Evolutionary conservation across 2,113 vertebrate genomes (phyloP).

Genomic region (Bambusicola thoracicus): DNA sequence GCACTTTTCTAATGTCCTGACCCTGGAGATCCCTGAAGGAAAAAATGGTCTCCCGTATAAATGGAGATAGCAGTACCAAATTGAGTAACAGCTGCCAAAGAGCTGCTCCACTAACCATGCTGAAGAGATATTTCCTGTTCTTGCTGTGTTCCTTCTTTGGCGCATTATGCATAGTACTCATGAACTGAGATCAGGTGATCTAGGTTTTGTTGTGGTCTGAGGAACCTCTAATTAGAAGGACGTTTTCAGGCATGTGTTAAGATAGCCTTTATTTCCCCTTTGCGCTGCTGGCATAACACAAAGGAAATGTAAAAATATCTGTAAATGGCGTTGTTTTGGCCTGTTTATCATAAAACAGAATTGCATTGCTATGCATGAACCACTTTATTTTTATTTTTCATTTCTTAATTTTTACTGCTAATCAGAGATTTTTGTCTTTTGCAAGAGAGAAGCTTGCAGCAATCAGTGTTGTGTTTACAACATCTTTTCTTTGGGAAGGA

Average conservation of each 20-base stretch:
- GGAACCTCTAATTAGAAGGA: neutral
- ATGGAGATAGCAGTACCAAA: constrained; percentile 40
- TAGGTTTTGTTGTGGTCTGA: neutral
- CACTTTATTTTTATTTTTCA: constrained; percentile 39
- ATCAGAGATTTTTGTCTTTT: constrained; percentile 67
- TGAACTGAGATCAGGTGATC: neutral
- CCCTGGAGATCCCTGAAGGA: constrained; percentile 1
- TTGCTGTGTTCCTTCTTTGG: constrained; percentile 36
- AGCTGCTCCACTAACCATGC: constrained; percentile 36
- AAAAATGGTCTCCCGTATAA: neutral
- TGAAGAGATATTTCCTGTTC: constrained; percentile 12
- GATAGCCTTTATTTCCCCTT: neutral
- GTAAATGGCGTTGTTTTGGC: constrained; percentile 35
- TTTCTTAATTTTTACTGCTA: constrained; percentile 24
- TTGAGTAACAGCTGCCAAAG: constrained; percentile 49
- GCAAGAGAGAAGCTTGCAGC: constrained; percentile 10
- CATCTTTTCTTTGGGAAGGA: constrained; percentile 16
- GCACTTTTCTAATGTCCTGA: neutral
- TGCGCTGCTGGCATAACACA: neutral
- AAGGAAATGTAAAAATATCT: constrained; percentile 39
- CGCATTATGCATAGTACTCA: neutral
- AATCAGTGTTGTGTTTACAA: constrained; percentile 36
- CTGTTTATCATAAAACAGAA: constrained; percentile 37
- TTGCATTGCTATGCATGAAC: constrained; percentile 18
- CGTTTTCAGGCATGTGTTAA: neutral